phyloP scores from a whole-genome alignment of 2,888 invertebrate species.

The Pelosia muscerda region DNA sequence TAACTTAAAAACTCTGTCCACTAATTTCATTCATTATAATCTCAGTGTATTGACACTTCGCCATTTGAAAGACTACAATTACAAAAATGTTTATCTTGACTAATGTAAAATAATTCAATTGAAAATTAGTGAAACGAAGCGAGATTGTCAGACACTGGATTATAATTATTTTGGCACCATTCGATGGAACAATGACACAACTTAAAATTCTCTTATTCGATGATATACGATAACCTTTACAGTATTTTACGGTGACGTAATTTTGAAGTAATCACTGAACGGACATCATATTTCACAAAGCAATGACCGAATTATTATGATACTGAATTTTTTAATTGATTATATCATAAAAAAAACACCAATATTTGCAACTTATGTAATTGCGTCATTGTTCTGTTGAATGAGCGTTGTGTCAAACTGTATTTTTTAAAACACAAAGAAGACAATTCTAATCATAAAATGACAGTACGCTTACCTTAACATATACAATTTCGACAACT shows the following conservation, averaged over 20 bases:
- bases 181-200: neutral
- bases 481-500: slow-evolving; percentile 36
- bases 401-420: slow-evolving; percentile 35
- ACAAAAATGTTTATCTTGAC: neutral
- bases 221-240: neutral
- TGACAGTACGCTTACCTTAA: slow-evolving; percentile 30
- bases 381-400: neutral
- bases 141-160: neutral
- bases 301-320: neutral
- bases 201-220: neutral
- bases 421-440: slow-evolving; percentile 26
- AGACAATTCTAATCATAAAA: slow-evolving; percentile 33
- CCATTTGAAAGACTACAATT: neutral
- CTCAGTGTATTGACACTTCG: neutral
- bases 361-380: neutral
- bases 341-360: neutral
- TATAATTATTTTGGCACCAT: neutral
- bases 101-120: neutral
- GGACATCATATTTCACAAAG: no score
- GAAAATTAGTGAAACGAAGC: neutral
- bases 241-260: neutral
- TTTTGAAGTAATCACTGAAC: neutral
- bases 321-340: neutral
- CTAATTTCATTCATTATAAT: neutral
- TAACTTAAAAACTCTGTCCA: neutral